A percentile compares a stretch with the other conserved stretches of the same genome.
phyloP scores from a whole-genome alignment of 2,888 invertebrate species.

The Cyclophora albipunctata region DNA sequence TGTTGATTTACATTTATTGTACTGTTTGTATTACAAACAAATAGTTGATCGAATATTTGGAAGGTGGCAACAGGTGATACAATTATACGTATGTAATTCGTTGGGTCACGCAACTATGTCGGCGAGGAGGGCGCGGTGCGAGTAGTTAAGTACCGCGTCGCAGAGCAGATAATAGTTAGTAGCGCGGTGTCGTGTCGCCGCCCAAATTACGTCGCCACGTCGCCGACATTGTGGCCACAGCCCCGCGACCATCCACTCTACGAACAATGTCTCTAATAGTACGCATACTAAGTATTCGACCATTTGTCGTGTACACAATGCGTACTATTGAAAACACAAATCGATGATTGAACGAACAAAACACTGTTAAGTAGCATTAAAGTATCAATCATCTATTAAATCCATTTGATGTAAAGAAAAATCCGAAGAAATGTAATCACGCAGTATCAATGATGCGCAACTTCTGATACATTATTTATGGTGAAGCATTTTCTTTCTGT shows the following conservation, averaged over 20 bases:
- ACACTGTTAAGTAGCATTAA: too few species aligned
- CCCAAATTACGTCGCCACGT: background rate
- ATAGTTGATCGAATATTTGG: constrained; percentile 6
- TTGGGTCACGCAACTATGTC: constrained; percentile 33
- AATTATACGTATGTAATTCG: constrained; percentile 28
- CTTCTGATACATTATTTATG: too few species aligned
- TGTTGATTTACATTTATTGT: constrained; percentile 10
- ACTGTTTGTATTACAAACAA: constrained; percentile 5
- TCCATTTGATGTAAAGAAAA: too few species aligned
- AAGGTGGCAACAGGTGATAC: constrained; percentile 39
- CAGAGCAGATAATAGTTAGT: background rate
- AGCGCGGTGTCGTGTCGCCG: background rate
- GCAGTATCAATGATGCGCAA: too few species aligned
- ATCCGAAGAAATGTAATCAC: too few species aligned
- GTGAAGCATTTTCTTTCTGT: too few species aligned
- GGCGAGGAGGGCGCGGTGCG: constrained; percentile 10
- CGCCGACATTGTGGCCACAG: background rate
- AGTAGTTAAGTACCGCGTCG: background rate
- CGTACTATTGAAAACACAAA: too few species aligned
- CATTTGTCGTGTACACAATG: too few species aligned
- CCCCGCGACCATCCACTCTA: background rate
- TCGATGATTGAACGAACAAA: too few species aligned
- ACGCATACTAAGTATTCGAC: too few species aligned
- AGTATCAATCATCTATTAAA: too few species aligned
- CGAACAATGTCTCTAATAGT: background rate